These are phyloP conservation scores for Pyxicephalus adspersus DNA, from an alignment of 2,113 vertebrate species.

Conservation along the genomic window DNA sequence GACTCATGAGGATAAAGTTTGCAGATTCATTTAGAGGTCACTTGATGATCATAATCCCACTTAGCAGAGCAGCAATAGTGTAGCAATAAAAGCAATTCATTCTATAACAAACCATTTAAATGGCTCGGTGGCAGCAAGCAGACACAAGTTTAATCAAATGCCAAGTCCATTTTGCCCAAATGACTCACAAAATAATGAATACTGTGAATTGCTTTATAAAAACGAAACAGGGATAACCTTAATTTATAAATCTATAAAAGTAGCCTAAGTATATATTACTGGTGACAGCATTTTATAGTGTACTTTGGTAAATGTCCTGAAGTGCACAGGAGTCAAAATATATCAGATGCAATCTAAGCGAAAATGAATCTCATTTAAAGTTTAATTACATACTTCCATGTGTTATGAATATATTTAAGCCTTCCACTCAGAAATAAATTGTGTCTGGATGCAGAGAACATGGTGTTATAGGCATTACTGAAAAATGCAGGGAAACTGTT, in stretches of 20 bases:
- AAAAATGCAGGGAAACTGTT: background rate
- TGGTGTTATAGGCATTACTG: background rate
- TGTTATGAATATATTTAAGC: constrained; percentile 15
- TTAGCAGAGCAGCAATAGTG: constrained; percentile 33
- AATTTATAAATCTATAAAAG: constrained; percentile 42
- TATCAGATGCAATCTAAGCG: constrained; percentile 23
- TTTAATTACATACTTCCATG: constrained; percentile 27
- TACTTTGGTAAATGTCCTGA: constrained; percentile 34
- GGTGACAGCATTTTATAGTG: constrained; percentile 31
- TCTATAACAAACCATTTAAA: constrained; percentile 46
- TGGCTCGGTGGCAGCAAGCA: constrained; percentile 32
- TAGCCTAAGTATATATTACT: constrained; percentile 10
- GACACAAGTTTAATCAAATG: constrained; percentile 47
- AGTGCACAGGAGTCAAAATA: constrained; percentile 32
- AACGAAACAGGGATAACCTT: constrained; percentile 38
- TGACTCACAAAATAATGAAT: constrained; percentile 51
- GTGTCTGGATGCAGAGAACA: background rate
- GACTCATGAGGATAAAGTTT: constrained; percentile 50
- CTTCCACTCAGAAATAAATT: constrained; percentile 13
- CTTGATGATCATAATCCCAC: constrained; percentile 42
- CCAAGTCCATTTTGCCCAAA: constrained; percentile 48
- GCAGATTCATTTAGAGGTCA: constrained; percentile 44
- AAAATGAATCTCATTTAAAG: constrained; percentile 33
- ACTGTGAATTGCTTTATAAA: constrained; percentile 31
- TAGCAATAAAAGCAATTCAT: constrained; percentile 33